Conservation (phyloP, 2,113 vertebrate species). For the Helogale parvula region DNA sequence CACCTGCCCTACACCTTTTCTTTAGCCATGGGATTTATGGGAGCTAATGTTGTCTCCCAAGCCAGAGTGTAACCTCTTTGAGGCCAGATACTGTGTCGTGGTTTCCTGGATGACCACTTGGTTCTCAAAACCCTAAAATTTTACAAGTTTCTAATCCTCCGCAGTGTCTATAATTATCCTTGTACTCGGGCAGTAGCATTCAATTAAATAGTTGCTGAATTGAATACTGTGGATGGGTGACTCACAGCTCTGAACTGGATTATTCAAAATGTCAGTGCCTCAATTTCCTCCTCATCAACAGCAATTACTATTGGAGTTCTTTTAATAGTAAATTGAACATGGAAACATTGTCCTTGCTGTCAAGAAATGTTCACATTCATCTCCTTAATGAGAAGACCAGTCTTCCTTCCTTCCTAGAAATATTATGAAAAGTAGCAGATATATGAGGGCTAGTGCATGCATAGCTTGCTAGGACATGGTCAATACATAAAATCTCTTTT, state of each 20-base stretch:
- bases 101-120: conserved; percentile 75
- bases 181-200: conserved; percentile 56
- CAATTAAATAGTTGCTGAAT: conserved; percentile 67
- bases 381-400: conserved; percentile 66
- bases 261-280: conserved; percentile 72
- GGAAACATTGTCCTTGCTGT: conserved; percentile 70
- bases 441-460: background rate
- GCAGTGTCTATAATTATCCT: conserved; percentile 71
- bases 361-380: conserved; percentile 66
- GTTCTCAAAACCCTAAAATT: conserved; percentile 61
- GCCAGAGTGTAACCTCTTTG: background rate
- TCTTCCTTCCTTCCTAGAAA: conserved; percentile 67
- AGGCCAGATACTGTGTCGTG: conserved; percentile 54
- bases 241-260: conserved; percentile 56
- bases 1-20: background rate
- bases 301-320: conserved; percentile 65
- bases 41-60: conserved; percentile 10
- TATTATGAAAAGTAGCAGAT: background rate
- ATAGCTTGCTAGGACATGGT: background rate
- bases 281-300: conserved; percentile 68
- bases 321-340: conserved; percentile 72
- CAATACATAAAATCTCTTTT: conserved; percentile 40
- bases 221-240: conserved; percentile 63
- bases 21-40: background rate
- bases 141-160: conserved; percentile 72